phyloP scores from a whole-genome alignment of 1,140 invertebrate genomes.

The Mizuhopecten yessoensis region DNA sequence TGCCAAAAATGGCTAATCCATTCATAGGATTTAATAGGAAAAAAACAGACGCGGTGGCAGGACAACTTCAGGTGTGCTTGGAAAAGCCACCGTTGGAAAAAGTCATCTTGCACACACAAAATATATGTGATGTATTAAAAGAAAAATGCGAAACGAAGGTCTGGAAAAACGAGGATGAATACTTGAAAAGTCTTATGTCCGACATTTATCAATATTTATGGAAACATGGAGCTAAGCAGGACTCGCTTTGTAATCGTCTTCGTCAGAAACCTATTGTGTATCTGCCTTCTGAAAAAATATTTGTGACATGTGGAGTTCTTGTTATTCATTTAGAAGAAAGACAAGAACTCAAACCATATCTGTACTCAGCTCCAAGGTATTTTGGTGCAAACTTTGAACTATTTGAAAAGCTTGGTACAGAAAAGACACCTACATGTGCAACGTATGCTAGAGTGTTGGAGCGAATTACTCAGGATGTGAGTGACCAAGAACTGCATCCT shows the following conservation, averaged over 20 bases:
- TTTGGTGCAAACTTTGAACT: slow-evolving; percentile 67
- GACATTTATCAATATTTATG: slow-evolving; percentile 58
- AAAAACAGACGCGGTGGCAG: background rate
- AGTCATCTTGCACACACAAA: slow-evolving; percentile 58
- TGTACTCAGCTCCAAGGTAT: slow-evolving; percentile 66
- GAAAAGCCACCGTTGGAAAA: slow-evolving; percentile 43
- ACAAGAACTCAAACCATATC: slow-evolving; percentile 67
- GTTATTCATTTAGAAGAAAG: slow-evolving; percentile 64
- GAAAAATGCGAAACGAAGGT: slow-evolving; percentile 42
- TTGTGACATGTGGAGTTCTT: slow-evolving; percentile 65
- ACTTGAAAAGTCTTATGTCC: slow-evolving; percentile 53
- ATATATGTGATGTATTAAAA: slow-evolving; percentile 54
- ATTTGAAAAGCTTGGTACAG: slow-evolving; percentile 70
- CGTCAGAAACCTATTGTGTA: slow-evolving; percentile 57
- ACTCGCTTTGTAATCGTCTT: background rate
- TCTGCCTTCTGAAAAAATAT: slow-evolving; percentile 49
- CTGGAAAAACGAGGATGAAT: background rate
- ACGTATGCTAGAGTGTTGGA: slow-evolving; percentile 56
- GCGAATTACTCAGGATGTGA: slow-evolving; percentile 31
- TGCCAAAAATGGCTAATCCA: slow-evolving; percentile 54
- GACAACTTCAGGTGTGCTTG: slow-evolving; percentile 47
- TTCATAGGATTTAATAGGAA: background rate
- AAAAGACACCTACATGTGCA: slow-evolving; percentile 53
- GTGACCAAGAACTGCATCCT: slow-evolving; percentile 65
- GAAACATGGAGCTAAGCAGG: background rate